Evolutionary conservation across 2,113 vertebrate species (phyloP), one percentile per base, ranked within the genome.

Genomic region (Tetraodon nigroviridis): DNA sequence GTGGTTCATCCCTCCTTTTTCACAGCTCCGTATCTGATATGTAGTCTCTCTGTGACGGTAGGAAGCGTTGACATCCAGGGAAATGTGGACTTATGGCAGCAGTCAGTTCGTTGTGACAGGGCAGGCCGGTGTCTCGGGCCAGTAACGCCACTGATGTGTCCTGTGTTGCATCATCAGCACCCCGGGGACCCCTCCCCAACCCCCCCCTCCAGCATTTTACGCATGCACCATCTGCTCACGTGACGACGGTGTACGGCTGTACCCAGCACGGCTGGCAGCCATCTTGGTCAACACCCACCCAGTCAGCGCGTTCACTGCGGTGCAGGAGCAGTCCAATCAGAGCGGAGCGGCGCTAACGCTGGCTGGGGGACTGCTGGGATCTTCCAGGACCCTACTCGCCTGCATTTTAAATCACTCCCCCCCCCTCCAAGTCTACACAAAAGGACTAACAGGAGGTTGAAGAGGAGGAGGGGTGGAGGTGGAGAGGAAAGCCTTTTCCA

Each of bases 241-340:
- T 98, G 95, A 94, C 84, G 2, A 10, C 32, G 49, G 13, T 67
- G 90, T 80, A 58, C 78, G 90, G 90, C 89, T 89, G 89, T 90
- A 86, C 80, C 85, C 89, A 80, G 91, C 88, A 90, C 91, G 91
- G 88, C 92, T 87, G 90, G 91, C 94, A 88, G 95, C 97, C 95
- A 99, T 99, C 92, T 99, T 99, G 95, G 95, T 93, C 91, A 76
- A 90, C 94, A 95, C 95, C 94, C 94, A 92, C 93, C 92, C 92
- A 89, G 90, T 90, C 92, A 89, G 90, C 90, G 91, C 84, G 84
- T 91, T 88, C 90, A 86, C 92, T 89, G 92, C 92, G 63, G 86
- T 55, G 90, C 92, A 86, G 89, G 80, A 63, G 90, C 92, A 90
- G 91, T 89, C 92, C 90, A 84, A 63, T 88, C 89, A 61, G 73